Evolutionary conservation across 1,140 invertebrate genomes (phyloP), one percentile per base, ranked within the genome.

Genomic region (Sesamia nonagrioides): DNA sequence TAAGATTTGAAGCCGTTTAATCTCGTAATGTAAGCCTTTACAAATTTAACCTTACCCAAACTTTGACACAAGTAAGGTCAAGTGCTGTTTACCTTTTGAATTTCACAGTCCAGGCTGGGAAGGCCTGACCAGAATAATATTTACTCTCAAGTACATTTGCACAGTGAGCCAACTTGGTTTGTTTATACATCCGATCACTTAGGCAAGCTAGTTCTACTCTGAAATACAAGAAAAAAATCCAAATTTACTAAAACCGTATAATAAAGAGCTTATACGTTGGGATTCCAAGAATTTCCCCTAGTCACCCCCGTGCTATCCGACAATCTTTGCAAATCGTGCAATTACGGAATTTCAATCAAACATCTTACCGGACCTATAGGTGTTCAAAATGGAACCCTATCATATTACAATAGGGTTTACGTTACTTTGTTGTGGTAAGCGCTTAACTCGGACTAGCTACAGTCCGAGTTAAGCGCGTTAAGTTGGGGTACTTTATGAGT

Each of bases 321-420:
- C 77, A 78, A 78, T 72, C 66, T 78, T 77, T 77, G 66, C 77
- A 58, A 78, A 78, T 78, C 77, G 77, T 35, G 33, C 66, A 78
- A 78, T 78, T 78, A 78, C 66, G 68, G 27, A 78, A 71, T 78
- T 78, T 78, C 77, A 71, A 71, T 78, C 77, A 78, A 77, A 74
- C 72, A 61, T 74, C 54, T 74, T 61, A 21, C 21, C 18, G 35
- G 7, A 21, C 11, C 13, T 40, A 21, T 74, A n/a, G 37, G 5
- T 27, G 6, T 48, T 21, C 40, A 13, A 74, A 60, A 56, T 60
- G 9, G 18, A 13, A 61, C 72, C 27, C 56, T 74, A 45, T 74
- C 27, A 33, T n/a, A 48, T 0, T 5, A 13, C n/a, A 40, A 73
- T 15, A 74, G 72, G 27, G 56, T 74, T 33, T 40, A 60, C 15